These are phyloP conservation scores for Cebidichthys violaceus DNA, from an alignment of 2,113 vertebrate genomes.

Conservation along the genomic window DNA sequence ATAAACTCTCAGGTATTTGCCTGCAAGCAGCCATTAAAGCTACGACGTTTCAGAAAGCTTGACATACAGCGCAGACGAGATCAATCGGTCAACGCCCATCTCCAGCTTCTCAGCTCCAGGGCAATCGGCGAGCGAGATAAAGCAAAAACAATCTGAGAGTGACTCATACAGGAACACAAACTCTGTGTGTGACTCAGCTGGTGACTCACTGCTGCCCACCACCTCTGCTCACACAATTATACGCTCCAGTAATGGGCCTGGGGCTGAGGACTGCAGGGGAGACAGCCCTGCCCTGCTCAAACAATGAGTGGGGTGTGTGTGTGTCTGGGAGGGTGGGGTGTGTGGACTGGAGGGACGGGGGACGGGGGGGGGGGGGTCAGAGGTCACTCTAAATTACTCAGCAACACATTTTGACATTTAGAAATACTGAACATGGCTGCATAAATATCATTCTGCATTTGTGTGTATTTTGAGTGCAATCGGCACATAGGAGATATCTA, in stretches of 20 bases:
- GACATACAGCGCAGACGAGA: conserved; percentile 30
- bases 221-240: conserved; percentile 69
- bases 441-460: conserved; percentile 15
- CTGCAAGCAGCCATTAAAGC: conserved; percentile 1
- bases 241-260: conserved; percentile 62
- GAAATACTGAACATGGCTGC: conserved; percentile 43
- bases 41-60: background rate
- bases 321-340: conserved; percentile 43
- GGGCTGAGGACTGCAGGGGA: conserved; percentile 68
- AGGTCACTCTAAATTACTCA: conserved; percentile 56
- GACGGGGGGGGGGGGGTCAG: conserved; percentile 39
- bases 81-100: conserved; percentile 51
- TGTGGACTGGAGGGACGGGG: background rate
- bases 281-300: conserved; percentile 66
- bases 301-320: conserved; percentile 59
- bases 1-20: conserved; percentile 3
- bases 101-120: conserved; percentile 36
- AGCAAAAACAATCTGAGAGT: conserved; percentile 82
- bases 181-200: conserved; percentile 79
- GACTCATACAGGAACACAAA: conserved; percentile 84
- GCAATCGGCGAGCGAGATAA: conserved; percentile 79
- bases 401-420: conserved; percentile 73
- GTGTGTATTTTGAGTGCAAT: background rate
- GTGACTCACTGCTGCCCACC: conserved; percentile 85
- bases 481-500: background rate